Evolutionary conservation across 2,888 invertebrate species (phyloP).

Genomic region (Pogonocherus hispidulus): DNA sequence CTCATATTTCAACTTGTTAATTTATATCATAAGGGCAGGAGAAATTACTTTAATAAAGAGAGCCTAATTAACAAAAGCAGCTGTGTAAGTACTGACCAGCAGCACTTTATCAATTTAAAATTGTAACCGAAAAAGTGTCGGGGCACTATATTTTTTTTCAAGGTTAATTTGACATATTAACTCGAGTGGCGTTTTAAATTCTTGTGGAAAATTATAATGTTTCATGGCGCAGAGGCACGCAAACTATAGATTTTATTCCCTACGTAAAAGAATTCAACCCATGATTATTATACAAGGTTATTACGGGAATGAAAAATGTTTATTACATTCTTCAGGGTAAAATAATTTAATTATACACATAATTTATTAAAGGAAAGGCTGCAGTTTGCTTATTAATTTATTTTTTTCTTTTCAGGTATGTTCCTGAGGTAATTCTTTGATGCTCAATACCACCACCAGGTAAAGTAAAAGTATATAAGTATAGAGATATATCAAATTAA

Average conservation of each 20-base stretch:
- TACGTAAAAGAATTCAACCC: not conserved
- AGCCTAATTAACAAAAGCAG: constrained; percentile 30
- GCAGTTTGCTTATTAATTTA: not conserved
- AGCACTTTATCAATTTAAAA: constrained; percentile 31
- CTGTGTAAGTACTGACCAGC: constrained; percentile 32
- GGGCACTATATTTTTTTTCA: not conserved
- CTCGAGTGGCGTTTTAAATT: not conserved
- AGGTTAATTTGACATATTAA: constrained; percentile 6
- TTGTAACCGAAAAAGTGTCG: not conserved
- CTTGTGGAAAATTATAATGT: not conserved
- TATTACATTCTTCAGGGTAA: not conserved
- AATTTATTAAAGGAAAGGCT: too few relatives aligned
- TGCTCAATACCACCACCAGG: not conserved
- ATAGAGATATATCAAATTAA: too few relatives aligned
- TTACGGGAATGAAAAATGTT: too few relatives aligned
- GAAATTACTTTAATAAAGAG: constrained; percentile 22
- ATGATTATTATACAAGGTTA: not conserved
- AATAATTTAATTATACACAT: not conserved
- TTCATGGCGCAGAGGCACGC: not conserved
- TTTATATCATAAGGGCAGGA: constrained; percentile 24
- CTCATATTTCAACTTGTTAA: constrained; percentile 1
- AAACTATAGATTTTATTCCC: not conserved
- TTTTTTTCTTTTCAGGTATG: constrained; percentile 11
- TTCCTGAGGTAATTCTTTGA: not conserved
- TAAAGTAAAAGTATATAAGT: not conserved